phyloP scores from a whole-genome alignment of 2,797 vertebrate genomes.

The Alosa sapidissima region DNA sequence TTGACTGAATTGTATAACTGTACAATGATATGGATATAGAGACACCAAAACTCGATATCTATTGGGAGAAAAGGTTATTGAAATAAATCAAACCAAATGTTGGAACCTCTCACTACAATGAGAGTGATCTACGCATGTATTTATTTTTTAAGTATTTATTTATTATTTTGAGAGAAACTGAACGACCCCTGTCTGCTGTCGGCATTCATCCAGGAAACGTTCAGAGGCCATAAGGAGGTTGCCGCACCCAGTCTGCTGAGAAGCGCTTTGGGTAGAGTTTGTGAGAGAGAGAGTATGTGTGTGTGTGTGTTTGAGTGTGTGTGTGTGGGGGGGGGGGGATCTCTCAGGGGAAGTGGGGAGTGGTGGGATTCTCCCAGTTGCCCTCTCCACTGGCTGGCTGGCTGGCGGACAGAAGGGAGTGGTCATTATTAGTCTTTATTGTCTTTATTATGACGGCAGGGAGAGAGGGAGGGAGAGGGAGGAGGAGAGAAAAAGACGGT shows the following conservation, averaged over 20 bases:
- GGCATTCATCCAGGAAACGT: neutral
- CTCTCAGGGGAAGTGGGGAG: conserved; percentile 56
- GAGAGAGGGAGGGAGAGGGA: neutral
- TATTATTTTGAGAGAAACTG: neutral
- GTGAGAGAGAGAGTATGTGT: neutral
- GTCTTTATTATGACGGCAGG: conserved; percentile 62
- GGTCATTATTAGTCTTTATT: conserved; percentile 92
- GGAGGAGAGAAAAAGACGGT: neutral
- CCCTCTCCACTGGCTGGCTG: conserved; percentile 69
- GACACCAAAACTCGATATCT: neutral
- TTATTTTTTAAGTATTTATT: conserved; percentile 6
- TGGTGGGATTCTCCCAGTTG: neutral
- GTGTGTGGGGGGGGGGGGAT: conserved; percentile 23
- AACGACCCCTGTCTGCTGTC: neutral
- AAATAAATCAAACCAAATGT: neutral
- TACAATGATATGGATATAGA: neutral
- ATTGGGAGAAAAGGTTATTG: neutral
- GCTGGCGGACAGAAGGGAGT: conserved; percentile 88
- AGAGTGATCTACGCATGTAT: neutral
- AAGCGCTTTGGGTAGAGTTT: neutral
- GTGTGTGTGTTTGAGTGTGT: conserved; percentile 15
- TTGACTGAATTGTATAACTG: neutral
- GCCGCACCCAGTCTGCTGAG: neutral
- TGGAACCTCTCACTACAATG: neutral
- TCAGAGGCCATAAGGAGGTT: neutral